A percentile compares a stretch with the other conserved stretches of the same genome.
phyloP scores from a whole-genome alignment of 1,140 invertebrate species.

The Dreissena rostriformis region DNA sequence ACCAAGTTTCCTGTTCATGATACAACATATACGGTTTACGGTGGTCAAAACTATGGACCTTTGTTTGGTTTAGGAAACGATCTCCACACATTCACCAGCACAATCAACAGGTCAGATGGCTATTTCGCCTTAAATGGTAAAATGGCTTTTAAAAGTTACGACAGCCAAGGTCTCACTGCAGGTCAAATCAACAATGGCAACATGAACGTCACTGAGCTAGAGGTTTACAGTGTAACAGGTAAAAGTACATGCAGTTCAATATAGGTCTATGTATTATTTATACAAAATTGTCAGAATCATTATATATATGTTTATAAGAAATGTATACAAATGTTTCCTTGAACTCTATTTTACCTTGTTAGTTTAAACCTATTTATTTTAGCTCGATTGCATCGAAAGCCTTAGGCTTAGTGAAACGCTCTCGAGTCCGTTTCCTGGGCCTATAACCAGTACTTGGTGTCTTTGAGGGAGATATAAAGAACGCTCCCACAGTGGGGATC shows the following conservation, averaged over 20 bases:
- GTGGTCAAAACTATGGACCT: slow-evolving; percentile 11
- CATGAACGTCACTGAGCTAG: slow-evolving; percentile 36
- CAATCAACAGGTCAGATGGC: neutral
- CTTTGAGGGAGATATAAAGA: no score
- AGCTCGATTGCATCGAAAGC: no score
- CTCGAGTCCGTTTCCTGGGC: no score
- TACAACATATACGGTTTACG: slow-evolving; percentile 4
- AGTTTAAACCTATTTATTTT: no score
- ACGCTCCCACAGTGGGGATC: no score
- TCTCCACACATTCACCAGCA: slow-evolving; percentile 16
- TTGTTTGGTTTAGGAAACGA: slow-evolving; percentile 45
- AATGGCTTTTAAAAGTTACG: slow-evolving; percentile 13
- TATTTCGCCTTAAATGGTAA: slow-evolving; percentile 15
- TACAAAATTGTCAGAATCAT: no score
- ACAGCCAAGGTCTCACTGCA: neutral
- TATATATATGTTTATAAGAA: no score
- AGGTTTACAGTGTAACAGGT: slow-evolving; percentile 53
- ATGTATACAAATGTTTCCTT: no score
- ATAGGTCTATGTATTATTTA: no score
- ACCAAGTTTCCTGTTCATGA: slow-evolving; percentile 37
- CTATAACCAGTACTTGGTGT: no score
- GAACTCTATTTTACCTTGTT: no score
- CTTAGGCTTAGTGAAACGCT: no score
- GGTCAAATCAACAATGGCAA: slow-evolving; percentile 26
- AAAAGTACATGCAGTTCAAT: neutral